Percentiles rank a stretch among this genome's conserved stretches.
These are phyloP conservation scores for Nannospalax galili DNA, from an alignment of 2,113 vertebrate genomes.

Conservation along the genomic window DNA sequence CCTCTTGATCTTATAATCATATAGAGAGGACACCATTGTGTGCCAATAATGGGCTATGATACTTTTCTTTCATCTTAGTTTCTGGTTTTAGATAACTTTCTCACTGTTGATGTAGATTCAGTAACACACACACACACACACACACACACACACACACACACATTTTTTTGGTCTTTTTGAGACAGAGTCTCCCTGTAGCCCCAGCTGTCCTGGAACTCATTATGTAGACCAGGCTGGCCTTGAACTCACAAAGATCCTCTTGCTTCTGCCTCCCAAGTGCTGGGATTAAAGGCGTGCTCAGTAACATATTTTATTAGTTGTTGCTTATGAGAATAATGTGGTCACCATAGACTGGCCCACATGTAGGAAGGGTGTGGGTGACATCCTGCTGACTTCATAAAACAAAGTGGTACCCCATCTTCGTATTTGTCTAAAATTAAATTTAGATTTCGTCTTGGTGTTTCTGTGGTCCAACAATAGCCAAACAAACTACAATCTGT, in stretches of 20 bases:
- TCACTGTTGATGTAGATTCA: background rate
- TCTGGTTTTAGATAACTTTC: background rate
- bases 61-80: background rate
- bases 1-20: no score
- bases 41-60: background rate
- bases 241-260: no score
- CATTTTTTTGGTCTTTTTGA: no score
- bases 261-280: no score
- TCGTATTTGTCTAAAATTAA: slow-evolving; percentile 59
- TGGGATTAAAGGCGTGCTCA: no score
- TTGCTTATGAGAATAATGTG: background rate
- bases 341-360: background rate
- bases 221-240: no score
- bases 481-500: slow-evolving; percentile 52
- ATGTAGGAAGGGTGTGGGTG: fast-evolving
- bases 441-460: background rate
- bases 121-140: no score
- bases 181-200: no score
- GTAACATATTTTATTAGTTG: background rate
- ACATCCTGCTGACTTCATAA: background rate
- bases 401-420: background rate
- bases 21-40: background rate
- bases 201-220: no score
- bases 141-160: no score
- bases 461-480: slow-evolving; percentile 48